Conservation (phyloP, 2,797 vertebrate species). For the Artibeus lituratus region DNA sequence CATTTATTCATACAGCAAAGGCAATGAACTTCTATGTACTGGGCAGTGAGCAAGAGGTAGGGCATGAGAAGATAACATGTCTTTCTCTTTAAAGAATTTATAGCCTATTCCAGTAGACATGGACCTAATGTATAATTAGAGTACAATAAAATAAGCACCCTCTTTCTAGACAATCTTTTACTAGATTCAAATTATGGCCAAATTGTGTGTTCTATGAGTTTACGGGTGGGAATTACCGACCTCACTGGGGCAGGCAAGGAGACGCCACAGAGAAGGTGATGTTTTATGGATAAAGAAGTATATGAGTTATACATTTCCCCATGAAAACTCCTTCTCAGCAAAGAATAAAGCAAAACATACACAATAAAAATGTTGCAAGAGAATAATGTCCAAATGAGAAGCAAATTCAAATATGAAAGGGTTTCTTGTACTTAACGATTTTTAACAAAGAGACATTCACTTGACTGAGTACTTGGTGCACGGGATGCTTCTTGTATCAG, state of each 20-base stretch:
- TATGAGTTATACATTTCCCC: not conserved
- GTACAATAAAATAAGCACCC: not conserved
- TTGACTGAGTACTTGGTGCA: not conserved
- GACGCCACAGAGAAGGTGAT: not conserved
- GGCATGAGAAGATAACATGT: not conserved
- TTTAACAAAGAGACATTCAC: not conserved
- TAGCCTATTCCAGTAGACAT: not conserved
- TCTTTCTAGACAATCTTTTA: not conserved
- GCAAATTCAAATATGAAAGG: not conserved
- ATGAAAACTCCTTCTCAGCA: not conserved
- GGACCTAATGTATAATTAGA: not conserved
- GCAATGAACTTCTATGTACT: not conserved
- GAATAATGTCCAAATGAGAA: not conserved
- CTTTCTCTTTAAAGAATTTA: not conserved
- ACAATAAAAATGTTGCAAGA: not conserved
- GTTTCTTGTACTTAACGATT: not conserved
- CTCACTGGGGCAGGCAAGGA: not conserved
- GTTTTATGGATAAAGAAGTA: not conserved
- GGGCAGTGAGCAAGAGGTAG: not conserved
- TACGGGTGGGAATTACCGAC: not conserved
- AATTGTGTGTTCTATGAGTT: not conserved
- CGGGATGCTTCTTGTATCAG: not conserved
- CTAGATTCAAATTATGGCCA: not conserved
- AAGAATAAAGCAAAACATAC: conserved; percentile 26
- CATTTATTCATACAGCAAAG: not conserved